Conservation (phyloP, 1,140 invertebrate species). For the Saccostrea glomerata region DNA sequence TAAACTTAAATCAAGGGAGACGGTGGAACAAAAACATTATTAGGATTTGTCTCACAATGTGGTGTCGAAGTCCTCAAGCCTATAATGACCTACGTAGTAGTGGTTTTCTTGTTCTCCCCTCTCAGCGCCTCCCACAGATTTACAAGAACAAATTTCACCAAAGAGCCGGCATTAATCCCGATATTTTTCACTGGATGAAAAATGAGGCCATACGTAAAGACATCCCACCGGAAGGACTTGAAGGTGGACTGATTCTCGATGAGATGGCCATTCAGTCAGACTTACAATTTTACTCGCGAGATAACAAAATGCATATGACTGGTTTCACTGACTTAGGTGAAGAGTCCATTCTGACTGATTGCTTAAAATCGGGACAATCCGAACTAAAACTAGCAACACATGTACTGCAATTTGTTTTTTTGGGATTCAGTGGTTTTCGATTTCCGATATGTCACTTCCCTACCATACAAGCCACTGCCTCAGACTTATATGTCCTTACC, state of each 20-base stretch:
- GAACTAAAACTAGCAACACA: constrained; percentile 41
- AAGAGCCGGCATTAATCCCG: constrained; percentile 56
- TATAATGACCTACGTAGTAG: constrained; percentile 45
- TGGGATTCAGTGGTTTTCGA: constrained; percentile 53
- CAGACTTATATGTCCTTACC: no score
- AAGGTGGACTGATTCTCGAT: constrained; percentile 54
- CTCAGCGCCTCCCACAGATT: no score
- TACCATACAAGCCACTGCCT: no score
- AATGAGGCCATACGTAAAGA: no score
- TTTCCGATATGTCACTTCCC: no score
- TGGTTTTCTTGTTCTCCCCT: constrained; percentile 52
- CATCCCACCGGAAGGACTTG: constrained; percentile 43
- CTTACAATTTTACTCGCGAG: constrained; percentile 14
- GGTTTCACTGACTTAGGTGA: background rate
- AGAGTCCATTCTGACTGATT: background rate
- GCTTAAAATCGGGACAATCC: background rate
- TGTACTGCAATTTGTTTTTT: constrained; percentile 49
- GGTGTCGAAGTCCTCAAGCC: constrained; percentile 44
- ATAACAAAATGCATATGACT: background rate
- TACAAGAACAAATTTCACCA: constrained; percentile 59
- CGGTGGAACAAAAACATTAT: no score
- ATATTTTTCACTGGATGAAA: no score
- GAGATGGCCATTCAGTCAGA: constrained; percentile 44
- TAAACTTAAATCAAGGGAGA: no score
- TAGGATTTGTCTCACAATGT: no score